Base-by-base conservation (phyloP, 2,113 vertebrate genomes). In the Uropsilus gracilis region DNA sequence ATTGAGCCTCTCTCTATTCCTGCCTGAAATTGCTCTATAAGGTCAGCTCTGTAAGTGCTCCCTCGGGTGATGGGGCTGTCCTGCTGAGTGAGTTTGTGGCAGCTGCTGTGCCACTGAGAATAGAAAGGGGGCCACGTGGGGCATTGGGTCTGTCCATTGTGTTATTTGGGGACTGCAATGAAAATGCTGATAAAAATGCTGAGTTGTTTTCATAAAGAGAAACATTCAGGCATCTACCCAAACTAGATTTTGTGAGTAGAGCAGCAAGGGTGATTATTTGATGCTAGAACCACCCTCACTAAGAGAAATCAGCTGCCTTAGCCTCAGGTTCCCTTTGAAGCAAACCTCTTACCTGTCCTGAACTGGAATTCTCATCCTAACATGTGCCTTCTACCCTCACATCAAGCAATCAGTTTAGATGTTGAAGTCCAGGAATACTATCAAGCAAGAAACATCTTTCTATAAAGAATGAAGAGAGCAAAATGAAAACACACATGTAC, bases 11-110 rank as follows among this genome's bases (percentile, higher is more conserved):
- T 6, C 53, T 97, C 97, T 17, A 28, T 69, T 96, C 96, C 97
- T 50, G 96, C 96, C 97, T 84, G 1, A 95, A 98, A 98, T 98
- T 97, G 97, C 96, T 98, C 98, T 97, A 97, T 97, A 98, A 98
- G 98, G 98, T 98, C 98, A 98, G 86, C 0, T 6, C 96, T 22
- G 5, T 76, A 95, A 98, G 95, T 44, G 95, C 78, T 98, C 97
- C 97, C 96, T 37, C 1, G 17, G 87, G 98, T 82, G 73, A 96
- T 30, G 3, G 90, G 90, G 87, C 86, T 87, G 39, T 0, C 8
- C 94, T 88, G 90, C 63, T 37, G 32, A 95, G 96, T 34, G 75
- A 57, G 0, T 13, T n/a, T 81, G 2, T 0, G 86, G 55, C 0
- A 0, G 57, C 0, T 0, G 50, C 76, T 48, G 24, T 0, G 55